Base-by-base conservation (phyloP, 53 echinoderm and acorn worm species). In the Stichopus horrens region DNA sequence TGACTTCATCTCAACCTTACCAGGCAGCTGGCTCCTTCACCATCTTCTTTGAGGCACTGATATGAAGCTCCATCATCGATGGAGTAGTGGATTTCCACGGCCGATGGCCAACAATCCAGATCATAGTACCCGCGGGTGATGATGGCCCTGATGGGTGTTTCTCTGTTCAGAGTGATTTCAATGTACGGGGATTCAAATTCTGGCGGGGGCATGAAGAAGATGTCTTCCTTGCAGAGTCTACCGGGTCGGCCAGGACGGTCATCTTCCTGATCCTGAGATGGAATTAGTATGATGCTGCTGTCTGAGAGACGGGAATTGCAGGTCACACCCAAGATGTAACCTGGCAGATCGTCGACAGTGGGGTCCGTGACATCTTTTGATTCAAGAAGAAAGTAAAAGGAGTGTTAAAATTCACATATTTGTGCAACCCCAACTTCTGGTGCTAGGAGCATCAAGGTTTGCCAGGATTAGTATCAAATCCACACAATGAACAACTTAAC, bases 261-360 rank as follows among this genome's bases (percentile, higher is more conserved):
- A 51, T 76, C 54, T 51, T 20, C 7, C 5, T 5, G 10, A 4
- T 11, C 8, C 77, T 76, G 52, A 8, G 0, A 0, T 5, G 83
- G 83, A n/a, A 0, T 54, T 18, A 56, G 83, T 4, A 21, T 83
- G 83, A 83, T 83, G 54, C 54, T 55, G 14, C 58, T 83, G 56
- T 55, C 57, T 4, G 83, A 18, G 20, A 83, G 6, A 9, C 19
- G 7, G 18, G 57, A 57, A 21, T 58, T 20, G 21, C 83, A 83
- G 9, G 21, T 19, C 7, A 83, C 57, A 0, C 83, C 83, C 57
- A 83, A 21, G 56, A 57, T 16, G 58, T 13, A 7, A 14, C 83
- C 83, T 23, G 56, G 57, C 11, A 83, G 77, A 7, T 76, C 57
- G 19, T 71, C 71, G 2, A 71, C 71, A 18, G 5, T 16, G 14